Conservation (phyloP, 2,797 vertebrate species). For the Busarellus nigricollis region DNA sequence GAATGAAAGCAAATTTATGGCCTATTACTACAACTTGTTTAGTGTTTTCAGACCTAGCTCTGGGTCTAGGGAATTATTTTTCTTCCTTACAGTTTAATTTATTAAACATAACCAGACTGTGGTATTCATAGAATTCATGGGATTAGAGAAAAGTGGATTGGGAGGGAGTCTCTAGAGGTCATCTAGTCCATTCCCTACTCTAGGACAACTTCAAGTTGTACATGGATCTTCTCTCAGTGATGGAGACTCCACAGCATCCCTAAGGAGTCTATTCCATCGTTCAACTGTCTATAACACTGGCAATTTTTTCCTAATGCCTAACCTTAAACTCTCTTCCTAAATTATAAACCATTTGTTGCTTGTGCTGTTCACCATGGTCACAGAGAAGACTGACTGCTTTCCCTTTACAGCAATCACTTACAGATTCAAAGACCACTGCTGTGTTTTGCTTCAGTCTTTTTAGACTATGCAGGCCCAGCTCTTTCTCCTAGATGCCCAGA, state of each 20-base stretch:
- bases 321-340: not conserved
- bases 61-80: not conserved
- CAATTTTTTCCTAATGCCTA: not conserved
- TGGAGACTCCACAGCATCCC: not conserved
- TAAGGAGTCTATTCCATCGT: not conserved
- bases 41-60: not conserved
- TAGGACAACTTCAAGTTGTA: not conserved
- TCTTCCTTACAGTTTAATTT: not conserved
- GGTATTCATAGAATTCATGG: not conserved
- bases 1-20: slow-evolving; percentile 30
- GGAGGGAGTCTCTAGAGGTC: not conserved
- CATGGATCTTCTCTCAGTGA: not conserved
- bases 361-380: not conserved
- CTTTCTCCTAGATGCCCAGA: not conserved
- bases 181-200: not conserved
- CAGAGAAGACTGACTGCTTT: not conserved
- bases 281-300: not conserved
- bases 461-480: not conserved
- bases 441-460: not conserved
- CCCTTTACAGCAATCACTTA: not conserved
- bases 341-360: not conserved
- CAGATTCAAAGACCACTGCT: not conserved
- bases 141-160: not conserved
- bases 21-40: not conserved
- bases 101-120: not conserved